Base-by-base conservation (phyloP, 2,888 invertebrate species). In the Stenurella melanura region DNA sequence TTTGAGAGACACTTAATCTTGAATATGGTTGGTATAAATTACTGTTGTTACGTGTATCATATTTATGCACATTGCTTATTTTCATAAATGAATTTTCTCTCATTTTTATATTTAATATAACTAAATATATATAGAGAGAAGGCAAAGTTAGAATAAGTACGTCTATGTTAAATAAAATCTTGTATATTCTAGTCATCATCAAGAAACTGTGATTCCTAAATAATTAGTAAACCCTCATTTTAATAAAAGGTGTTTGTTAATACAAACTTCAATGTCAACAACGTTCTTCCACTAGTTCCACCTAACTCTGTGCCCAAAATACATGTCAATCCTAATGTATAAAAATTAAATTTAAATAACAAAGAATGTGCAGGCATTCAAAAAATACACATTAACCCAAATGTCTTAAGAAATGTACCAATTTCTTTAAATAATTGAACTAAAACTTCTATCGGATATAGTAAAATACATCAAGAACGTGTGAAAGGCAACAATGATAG, bases 251-350 rank as follows among this genome's bases (percentile, higher is more conserved):
- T 89, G 7, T 85, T 87, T 77, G 85, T 90, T 21, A 89, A 89
- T 83, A 89, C 89, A 9, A 88, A 89, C 77, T 89, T 89, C 79
- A 83, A 83, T 63, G 67, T 79, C 74, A 68, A 60, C 69, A 54
- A 72, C 69, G n/a, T 64, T 12, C 58, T 66, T 63, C 21, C 64
- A 70, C 67, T 76, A 11, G 21, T 66, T 63, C 21, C 64, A 70
- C 67, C 77, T 15, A 30, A 66, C 1, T 19, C 57, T 19, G 21
- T 50, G n/a, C 60, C 67, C n/a, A 75, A 77, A 77, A 90, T 91
- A 76, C 89, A 91, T 81, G 82, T 91, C 7, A 91, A 91, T 86
- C 91, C 91, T 6, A 89, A 89, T 80, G 81, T 90, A 50, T 81
- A 87, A 76, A 84, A 83, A 75, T 19, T 81, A 60, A 80, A 79